A percentile compares a stretch with the other conserved stretches of the same genome.
Conservation (phyloP, 2,888 invertebrate species). For the Brachylomia viminalis region DNA sequence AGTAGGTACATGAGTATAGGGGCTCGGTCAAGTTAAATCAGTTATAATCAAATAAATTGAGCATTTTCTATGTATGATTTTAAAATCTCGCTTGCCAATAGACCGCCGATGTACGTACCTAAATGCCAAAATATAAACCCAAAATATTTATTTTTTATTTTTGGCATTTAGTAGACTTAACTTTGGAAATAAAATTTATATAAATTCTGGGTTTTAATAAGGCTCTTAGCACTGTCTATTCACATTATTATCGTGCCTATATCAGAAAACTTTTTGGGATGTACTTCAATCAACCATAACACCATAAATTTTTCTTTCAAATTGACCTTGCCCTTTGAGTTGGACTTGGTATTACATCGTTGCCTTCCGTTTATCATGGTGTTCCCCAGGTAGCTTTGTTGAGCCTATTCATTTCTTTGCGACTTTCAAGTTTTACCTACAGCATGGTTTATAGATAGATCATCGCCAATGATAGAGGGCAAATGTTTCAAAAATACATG, state of each 20-base stretch:
- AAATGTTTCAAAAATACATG: not conserved
- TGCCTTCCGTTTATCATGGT: not conserved
- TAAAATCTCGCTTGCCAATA: not conserved
- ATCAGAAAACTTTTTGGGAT: not conserved
- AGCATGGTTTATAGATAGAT: not conserved
- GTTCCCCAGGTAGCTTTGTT: not conserved
- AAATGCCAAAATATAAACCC: not conserved
- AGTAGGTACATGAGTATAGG: not conserved
- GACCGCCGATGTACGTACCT: not conserved
- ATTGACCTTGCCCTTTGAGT: not conserved
- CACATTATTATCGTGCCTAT: not conserved
- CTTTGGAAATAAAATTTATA: not conserved
- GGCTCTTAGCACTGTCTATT: not conserved
- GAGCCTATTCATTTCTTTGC: not conserved
- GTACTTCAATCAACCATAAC: too few species aligned
- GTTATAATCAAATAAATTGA: not conserved
- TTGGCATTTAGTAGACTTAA: not conserved
- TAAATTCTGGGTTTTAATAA: not conserved
- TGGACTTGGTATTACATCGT: not conserved
- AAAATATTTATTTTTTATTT: not conserved
- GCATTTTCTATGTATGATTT: not conserved
- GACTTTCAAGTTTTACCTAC: not conserved
- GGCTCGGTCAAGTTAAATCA: not conserved
- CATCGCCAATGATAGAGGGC: not conserved
- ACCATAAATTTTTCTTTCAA: not conserved